Base-by-base conservation (phyloP, 2,113 vertebrate species). In the Odocoileus hemionus region DNA sequence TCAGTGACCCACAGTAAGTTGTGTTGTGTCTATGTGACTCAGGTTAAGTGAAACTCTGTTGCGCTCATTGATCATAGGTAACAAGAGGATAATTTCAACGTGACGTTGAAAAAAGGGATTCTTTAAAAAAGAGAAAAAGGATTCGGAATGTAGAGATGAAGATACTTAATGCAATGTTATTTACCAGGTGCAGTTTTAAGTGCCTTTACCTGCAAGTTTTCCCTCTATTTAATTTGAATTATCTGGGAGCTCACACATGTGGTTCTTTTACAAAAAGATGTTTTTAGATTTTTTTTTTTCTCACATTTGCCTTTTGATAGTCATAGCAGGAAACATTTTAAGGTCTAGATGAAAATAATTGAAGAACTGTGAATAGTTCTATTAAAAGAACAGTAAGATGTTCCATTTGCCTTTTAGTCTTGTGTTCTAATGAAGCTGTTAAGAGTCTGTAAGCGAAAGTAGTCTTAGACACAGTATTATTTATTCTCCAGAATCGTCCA, bases 1-100 rank as follows among this genome's bases (percentile, higher is more conserved):
- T 99, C 92, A 99, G 99, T 95, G 99, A 99, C 96, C 99, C 99
- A 43, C 99, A 99, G 99, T 99, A 99, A 98, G 98, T 98, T 17
- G 9, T 30, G 1, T 26, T 86, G 6, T 80, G 30, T 92, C 28
- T 89, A 0, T 45, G 74, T 87, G 82, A 82, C 57, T 82, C 11
- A 17, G 26, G 7, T n/a, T 61, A 39, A 80, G 33, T 36, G 43
- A 60, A 83, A 55, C 80, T 76, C n/a, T 86, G 15, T 86, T 95
- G 91, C 6, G 26, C 47, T 67, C 17, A 2, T 43, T 50, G 17
- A 5, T 76, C 17, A 2, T 36, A 54, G 17, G 6, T 97, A 39
- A 58, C 39, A 39, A 47, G 30, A 25, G 78, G 23, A 30, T 86
- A 36, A 94, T 86, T 93, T 90, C 36, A 86, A 1, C 43, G n/a